Conservation (phyloP, 2,113 vertebrate species). For the Glaucomys volans region DNA sequence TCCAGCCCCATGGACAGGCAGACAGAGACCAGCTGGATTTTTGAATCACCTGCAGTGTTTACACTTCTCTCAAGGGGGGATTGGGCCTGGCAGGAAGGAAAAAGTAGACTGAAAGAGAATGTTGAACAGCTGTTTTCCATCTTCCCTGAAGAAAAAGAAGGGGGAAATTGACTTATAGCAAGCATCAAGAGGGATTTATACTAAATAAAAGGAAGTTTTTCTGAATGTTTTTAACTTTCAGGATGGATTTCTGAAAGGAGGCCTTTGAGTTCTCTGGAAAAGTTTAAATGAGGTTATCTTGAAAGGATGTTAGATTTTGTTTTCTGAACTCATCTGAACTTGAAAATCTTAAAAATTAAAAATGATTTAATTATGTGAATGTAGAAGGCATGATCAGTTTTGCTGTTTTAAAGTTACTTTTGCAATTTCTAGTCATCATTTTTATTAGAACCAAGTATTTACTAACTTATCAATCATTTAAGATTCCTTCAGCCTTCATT, state of each 20-base stretch:
- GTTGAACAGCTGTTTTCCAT: constrained; percentile 77
- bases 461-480: background rate
- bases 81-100: constrained; percentile 28
- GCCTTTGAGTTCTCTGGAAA: constrained; percentile 50
- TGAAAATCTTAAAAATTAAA: constrained; percentile 55
- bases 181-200: constrained; percentile 73
- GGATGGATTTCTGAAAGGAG: constrained; percentile 61
- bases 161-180: constrained; percentile 58
- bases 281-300: constrained; percentile 15
- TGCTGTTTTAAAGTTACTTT: constrained; percentile 25
- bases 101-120: constrained; percentile 58
- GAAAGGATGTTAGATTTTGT: constrained; percentile 11
- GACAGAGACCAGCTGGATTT: constrained; percentile 26
- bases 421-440: constrained; percentile 32
- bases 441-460: constrained; percentile 34
- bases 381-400: background rate
- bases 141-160: constrained; percentile 65
- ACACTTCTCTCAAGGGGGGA: constrained; percentile 10
- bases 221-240: constrained; percentile 56
- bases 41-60: constrained; percentile 65
- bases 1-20: background rate
- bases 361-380: constrained; percentile 26
- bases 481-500: background rate
- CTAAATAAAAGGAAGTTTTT: constrained; percentile 57
- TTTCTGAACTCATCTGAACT: constrained; percentile 4